These are phyloP conservation scores for Chaetoderma sp. DNA, from an alignment of 2,888 invertebrate species.

Conservation along the genomic window DNA sequence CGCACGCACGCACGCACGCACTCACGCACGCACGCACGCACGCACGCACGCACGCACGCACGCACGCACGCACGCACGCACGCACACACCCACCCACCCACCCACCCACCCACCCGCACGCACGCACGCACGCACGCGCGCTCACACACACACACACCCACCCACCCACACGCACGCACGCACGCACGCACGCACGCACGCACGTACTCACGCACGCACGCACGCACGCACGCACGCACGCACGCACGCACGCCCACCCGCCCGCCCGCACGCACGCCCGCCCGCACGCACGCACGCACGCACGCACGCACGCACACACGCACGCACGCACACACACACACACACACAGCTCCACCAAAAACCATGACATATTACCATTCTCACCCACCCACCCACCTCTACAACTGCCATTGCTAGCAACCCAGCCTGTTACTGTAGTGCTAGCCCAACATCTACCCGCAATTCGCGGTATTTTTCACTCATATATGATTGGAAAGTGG, in stretches of 20 bases:
- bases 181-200: constrained; percentile 6
- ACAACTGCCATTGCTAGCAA: constrained; percentile 7
- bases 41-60: constrained; percentile 6
- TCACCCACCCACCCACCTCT: constrained; percentile 9
- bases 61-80: background rate
- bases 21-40: constrained; percentile 6
- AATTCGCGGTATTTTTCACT: too few species aligned
- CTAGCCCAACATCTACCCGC: too few species aligned
- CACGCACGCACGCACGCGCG: constrained; percentile 5
- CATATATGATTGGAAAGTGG: too few species aligned
- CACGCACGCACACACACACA: background rate
- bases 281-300: too few species aligned
- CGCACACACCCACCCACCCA: too few species aligned
- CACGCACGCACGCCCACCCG: too few species aligned
- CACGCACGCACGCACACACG: constrained; percentile 9
- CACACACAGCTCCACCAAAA: constrained; percentile 5
- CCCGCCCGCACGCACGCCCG: too few species aligned
- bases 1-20: constrained; percentile 11
- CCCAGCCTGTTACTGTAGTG: too few species aligned
- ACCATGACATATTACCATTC: background rate
- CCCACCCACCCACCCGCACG: too few species aligned
- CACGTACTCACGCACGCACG: too few species aligned
- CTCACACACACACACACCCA: too few species aligned
- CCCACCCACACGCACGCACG: too few species aligned
- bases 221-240: background rate